Base-by-base conservation (phyloP, 2,113 vertebrate genomes). In the Dasyurus viverrinus region DNA sequence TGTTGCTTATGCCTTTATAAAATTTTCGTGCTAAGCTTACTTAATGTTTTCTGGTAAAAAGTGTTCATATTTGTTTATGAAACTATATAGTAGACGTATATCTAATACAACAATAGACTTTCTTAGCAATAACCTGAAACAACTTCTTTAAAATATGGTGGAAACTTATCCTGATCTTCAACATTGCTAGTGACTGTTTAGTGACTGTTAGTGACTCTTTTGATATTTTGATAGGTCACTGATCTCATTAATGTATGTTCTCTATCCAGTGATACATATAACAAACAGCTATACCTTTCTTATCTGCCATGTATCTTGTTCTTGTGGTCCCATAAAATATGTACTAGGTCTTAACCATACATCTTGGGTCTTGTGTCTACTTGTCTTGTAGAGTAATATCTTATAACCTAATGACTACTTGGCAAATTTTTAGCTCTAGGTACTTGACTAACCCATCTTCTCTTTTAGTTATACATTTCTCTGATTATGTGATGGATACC, bases 121-220 rank as follows among this genome's bases (percentile, higher is more conserved):
- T 96, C 54, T 92, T 30, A 97, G 92, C 93, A 97, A 91, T 95
- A 89, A 53, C 6, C 9, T 89, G 52, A 96, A 91, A 52, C 90
- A 23, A 60, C 48, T 84, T 94, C 8, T 84, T 84, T 84, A 6
- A 84, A 42, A 84, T 42, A 84, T 84, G 2, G 5, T 84, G 16
- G 36, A 84, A 84, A 84, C n/a, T 42, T 42, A 84, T 84, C n/a
- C 16, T 84, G 16, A 42, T 84, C 68, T 42, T 42, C 16, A 84
- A 84, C n/a, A 42, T 42, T 8, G 2, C 19, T 19, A 84, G 2
- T 84, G 68, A 84, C 6, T 42, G 16, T 19, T n/a, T 19, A 84
- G 2, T 84, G 68, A 84, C 6, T 42, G 16, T 19, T 19, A 84
- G 2, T 84, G 68, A 84, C 6, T 42, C 5, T 19, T 23, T 8